phyloP scores from a whole-genome alignment of 2,888 invertebrate genomes.

The Tenthredo notha region DNA sequence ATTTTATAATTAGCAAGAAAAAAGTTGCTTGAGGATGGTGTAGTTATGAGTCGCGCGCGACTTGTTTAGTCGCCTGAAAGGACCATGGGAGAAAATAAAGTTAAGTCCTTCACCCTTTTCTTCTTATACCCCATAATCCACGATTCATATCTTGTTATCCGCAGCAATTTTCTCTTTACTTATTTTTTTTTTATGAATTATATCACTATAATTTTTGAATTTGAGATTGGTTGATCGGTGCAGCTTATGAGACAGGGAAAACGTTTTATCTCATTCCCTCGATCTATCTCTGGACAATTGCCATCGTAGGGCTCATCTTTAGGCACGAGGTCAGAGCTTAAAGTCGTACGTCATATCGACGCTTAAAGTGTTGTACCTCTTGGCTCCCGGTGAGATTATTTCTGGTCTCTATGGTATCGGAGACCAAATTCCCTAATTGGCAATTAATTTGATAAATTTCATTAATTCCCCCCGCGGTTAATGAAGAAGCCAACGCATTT shows the following conservation, averaged over 20 bases:
- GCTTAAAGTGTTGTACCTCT: slow-evolving; percentile 48
- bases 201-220: background rate
- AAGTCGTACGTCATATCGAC: slow-evolving; percentile 48
- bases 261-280: background rate
- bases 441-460: slow-evolving; percentile 68
- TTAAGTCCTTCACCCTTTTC: background rate
- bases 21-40: slow-evolving; percentile 18
- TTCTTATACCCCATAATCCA: background rate
- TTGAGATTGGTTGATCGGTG: background rate
- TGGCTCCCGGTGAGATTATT: slow-evolving; percentile 44
- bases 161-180: background rate
- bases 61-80: background rate
- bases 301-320: background rate
- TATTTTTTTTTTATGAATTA: background rate
- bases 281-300: slow-evolving; percentile 25
- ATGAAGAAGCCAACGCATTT: slow-evolving; percentile 49
- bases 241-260: background rate
- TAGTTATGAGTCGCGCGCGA: slow-evolving; percentile 31
- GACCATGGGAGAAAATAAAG: slow-evolving; percentile 15
- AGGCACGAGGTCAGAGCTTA: background rate
- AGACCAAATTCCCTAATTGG: slow-evolving; percentile 62
- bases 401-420: slow-evolving; percentile 26
- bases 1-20: slow-evolving; percentile 70
- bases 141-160: slow-evolving; percentile 8
- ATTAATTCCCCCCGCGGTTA: slow-evolving; percentile 59